These are phyloP conservation scores for Ctena decussata DNA, from an alignment of 2,888 invertebrate species.

Conservation along the genomic window DNA sequence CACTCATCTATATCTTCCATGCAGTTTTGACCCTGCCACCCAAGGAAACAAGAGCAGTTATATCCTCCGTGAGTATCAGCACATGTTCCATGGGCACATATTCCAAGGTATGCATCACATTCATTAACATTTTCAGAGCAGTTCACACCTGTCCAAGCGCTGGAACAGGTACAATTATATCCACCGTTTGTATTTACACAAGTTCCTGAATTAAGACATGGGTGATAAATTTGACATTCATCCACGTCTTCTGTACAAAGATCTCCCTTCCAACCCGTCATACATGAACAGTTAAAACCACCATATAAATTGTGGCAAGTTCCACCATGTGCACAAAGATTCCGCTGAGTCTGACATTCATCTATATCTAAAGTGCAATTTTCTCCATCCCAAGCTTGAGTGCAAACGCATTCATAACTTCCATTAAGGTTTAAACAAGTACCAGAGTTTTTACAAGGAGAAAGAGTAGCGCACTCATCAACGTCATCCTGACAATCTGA, in stretches of 20 bases:
- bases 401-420: slow-evolving; percentile 7
- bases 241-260: slow-evolving; percentile 68
- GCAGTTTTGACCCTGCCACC: slow-evolving; percentile 54
- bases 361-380: slow-evolving; percentile 10
- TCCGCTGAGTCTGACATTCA: background rate
- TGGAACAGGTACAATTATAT: slow-evolving; percentile 75
- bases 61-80: slow-evolving; percentile 43
- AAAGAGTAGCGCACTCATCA: slow-evolving; percentile 30
- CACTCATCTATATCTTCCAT: slow-evolving; percentile 49
- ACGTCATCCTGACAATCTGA: slow-evolving; percentile 45
- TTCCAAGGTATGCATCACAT: slow-evolving; percentile 9
- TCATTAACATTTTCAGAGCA: slow-evolving; percentile 88
- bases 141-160: slow-evolving; percentile 89
- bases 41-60: slow-evolving; percentile 43
- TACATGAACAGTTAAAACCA: slow-evolving; percentile 42
- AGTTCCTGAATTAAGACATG: slow-evolving; percentile 95
- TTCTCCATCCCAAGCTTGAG: background rate
- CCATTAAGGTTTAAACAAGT: slow-evolving; percentile 29
- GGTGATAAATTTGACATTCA: slow-evolving; percentile 89
- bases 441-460: slow-evolving; percentile 25
- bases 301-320: slow-evolving; percentile 42
- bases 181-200: slow-evolving; percentile 96
- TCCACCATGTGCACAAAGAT: slow-evolving; percentile 15
- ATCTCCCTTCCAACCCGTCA: slow-evolving; percentile 36
- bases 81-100: slow-evolving; percentile 36